Evolutionary conservation across 2,888 invertebrate genomes (phyloP).

Genomic region (Lasioglossum oenotherae): DNA sequence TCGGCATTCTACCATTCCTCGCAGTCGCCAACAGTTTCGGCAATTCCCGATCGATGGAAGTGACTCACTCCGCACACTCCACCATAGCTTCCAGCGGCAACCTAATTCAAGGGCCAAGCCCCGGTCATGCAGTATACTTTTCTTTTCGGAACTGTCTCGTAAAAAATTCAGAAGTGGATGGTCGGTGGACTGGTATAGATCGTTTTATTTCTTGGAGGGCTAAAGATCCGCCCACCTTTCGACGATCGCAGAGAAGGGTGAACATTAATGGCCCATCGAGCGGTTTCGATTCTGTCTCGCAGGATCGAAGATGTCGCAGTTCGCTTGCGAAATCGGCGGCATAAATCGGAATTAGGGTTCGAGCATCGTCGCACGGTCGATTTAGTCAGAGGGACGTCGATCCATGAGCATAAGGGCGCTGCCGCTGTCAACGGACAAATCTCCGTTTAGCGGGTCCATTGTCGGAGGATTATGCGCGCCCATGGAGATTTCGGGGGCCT

Average conservation of each 20-base stretch:
- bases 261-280: too few species aligned
- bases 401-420: conserved; percentile 55
- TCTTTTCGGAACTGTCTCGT: neutral
- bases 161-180: neutral
- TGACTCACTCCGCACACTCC: neutral
- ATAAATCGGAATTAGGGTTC: conserved; percentile 71
- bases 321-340: conserved; percentile 58
- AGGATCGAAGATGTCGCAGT: neutral
- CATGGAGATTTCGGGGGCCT: conserved; percentile 65
- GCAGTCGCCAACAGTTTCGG: neutral
- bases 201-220: neutral
- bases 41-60: neutral
- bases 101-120: neutral
- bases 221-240: neutral
- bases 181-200: neutral
- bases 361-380: conserved; percentile 49
- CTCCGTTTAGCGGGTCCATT: conserved; percentile 74
- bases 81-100: neutral
- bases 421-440: conserved; percentile 72
- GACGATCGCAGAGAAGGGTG: neutral
- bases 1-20: neutral
- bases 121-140: neutral
- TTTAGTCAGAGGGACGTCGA: conserved; percentile 66
- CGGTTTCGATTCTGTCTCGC: neutral
- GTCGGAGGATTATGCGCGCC: conserved; percentile 75